Evolutionary conservation across 2,888 invertebrate species (phyloP), one percentile per base, ranked within the genome.

Genomic region (Euzophera pinguis): DNA sequence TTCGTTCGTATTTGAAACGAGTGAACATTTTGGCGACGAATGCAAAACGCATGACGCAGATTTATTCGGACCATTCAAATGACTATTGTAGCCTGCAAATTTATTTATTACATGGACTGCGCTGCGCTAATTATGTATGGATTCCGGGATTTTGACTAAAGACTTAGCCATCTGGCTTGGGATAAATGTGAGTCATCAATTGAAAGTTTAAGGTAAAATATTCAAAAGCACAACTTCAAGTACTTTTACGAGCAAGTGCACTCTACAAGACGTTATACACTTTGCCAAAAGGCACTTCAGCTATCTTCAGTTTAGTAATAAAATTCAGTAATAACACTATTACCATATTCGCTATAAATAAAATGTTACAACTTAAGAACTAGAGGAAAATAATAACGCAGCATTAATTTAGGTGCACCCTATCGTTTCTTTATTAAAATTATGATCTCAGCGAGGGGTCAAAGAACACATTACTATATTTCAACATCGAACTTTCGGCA

Each of bases 41-140:
- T 80, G 78, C 77, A 78, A 73, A 73, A 73, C 71, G 75, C 75
- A 81, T 80, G 88, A 84, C 89, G 78, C 73, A 81, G 86, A 90
- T 89, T 89, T 89, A 89, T 90, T 85, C 81, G 78, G 75, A 73
- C 75, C 76, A 82, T 82, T 84, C 80, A 76, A 84, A 86, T 78
- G 77, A 78, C 81, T 80, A 82, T 82, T 78, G 79, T 73, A 78
- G 70, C 71, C 59, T 60, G 60, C 57, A 64, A 79, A 81, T 82
- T 81, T 83, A 86, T 87, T 83, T 81, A 75, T 71, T 67, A 67
- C 75, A 70, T 71, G 71, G 71, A 71, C 67, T 67, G 64, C 61
- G 64, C 64, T 73, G 60, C 64, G 69, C 81, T 86, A 81, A 87
- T 88, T 83, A 86, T 76, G 72, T 67, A 61, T 74, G 83, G 79